Percentiles rank a stretch among this genome's conserved stretches.
These are phyloP conservation scores for Ctenomys sociabilis DNA, from an alignment of 2,113 vertebrate genomes.

Conservation along the genomic window DNA sequence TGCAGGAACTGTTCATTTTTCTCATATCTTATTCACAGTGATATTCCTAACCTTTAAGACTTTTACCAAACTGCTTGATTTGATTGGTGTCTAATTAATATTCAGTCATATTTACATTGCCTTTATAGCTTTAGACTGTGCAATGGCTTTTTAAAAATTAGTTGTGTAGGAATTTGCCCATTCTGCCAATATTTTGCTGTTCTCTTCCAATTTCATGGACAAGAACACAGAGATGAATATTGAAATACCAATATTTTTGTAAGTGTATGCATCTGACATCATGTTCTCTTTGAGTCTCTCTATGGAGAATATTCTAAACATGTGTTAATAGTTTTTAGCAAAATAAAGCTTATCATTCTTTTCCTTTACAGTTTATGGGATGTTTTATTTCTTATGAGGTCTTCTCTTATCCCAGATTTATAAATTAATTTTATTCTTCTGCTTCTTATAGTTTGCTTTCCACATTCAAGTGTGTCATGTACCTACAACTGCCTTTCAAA, in stretches of 20 bases:
- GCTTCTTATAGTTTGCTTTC: not conserved
- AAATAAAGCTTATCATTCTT: not conserved
- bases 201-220: not conserved
- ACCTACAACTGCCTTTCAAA: not conserved
- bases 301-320: not conserved
- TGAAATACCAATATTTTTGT: no score
- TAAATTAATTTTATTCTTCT: not conserved
- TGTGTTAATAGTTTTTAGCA: not conserved
- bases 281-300: not conserved
- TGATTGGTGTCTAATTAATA: not conserved
- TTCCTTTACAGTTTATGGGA: not conserved
- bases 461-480: not conserved
- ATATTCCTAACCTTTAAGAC: not conserved
- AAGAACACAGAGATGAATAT: not conserved
- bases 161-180: not conserved
- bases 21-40: not conserved
- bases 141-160: not conserved
- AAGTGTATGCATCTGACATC: not conserved
- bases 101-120: not conserved
- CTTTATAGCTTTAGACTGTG: not conserved
- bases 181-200: not conserved
- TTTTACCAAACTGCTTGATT: not conserved
- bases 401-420: not conserved
- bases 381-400: not conserved
- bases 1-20: not conserved